Evolutionary conservation across 2,888 invertebrate genomes (phyloP), one percentile per base, ranked within the genome.

Genomic region (Ichneumoninae sp.): DNA sequence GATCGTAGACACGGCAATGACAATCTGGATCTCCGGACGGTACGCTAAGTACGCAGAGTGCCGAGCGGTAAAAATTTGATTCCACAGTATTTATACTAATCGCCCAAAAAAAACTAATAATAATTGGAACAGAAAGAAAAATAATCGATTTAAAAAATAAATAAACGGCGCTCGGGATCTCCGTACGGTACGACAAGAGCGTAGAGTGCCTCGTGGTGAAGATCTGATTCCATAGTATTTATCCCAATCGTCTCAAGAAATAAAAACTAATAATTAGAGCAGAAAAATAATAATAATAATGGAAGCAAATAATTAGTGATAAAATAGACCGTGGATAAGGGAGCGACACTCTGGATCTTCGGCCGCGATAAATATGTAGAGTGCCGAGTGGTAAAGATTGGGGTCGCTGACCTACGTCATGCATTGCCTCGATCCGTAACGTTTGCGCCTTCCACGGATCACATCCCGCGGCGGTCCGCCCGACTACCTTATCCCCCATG

Each of bases 391-490:
- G 62, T 62, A 80, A 40, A 50, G 57, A 85, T 80, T 76, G 75
- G 80, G 83, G 80, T 83, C 80, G 66, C 77, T 65, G 80, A 83
- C 80, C 76, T 36, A 71, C 69, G 52, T 77, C 80, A 62, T 68
- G 80, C 68, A 80, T 69, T 72, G 69, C 30, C 72, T n/a, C 8
- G 71, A 75, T 68, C 68, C 66, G 68, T 54, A 50, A 69, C 69
- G 30, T 65, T 57, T 75, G 68, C 40, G 19, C 66, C 50, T 54
- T 52, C 47, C 69, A 80, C 40, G 72, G 50, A 44, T 60, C 69
- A 60, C 78, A 75, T 78, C 36, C 74, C 75, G 76, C 75, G 76
- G 71, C 50, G 36, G 26, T 8, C 36, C 44, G 74, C 68, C 68
- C 82, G 47, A 33, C 26, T 54, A 22, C 44, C 57, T 40, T 70